Percentiles rank a stretch among this genome's conserved stretches.
These are phyloP conservation scores for Tetragnatha versicolor DNA, from an alignment of 1,140 invertebrate species.

Conservation along the genomic window DNA sequence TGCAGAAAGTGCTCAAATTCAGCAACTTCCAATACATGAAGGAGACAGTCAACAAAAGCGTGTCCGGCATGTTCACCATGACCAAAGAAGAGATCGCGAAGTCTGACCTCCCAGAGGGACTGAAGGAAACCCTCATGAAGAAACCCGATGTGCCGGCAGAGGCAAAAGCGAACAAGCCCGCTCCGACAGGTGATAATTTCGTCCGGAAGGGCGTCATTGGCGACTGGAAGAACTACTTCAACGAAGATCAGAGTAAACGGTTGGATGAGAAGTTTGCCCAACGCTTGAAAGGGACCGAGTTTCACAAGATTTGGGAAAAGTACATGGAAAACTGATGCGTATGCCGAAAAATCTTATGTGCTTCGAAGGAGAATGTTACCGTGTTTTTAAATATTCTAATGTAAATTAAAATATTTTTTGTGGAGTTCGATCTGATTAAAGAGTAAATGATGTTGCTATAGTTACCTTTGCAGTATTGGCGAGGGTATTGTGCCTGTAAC, in stretches of 20 bases:
- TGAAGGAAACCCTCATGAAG: background rate
- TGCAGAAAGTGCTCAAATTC: conserved; percentile 20
- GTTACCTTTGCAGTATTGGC: too few species aligned
- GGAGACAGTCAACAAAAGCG: background rate
- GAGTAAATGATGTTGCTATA: too few species aligned
- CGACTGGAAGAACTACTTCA: conserved; percentile 67
- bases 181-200: too few species aligned
- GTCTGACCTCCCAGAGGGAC: background rate
- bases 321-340: conserved; percentile 13
- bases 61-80: conserved; percentile 11
- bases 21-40: conserved; percentile 46
- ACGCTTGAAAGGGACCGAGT: conserved; percentile 20
- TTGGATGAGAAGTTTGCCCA: conserved; percentile 56
- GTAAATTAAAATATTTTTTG: too few species aligned
- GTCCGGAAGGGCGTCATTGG: conserved; percentile 65
- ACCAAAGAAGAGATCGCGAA: background rate
- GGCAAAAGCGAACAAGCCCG: too few species aligned
- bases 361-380: too few species aligned
- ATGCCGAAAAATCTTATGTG: too few species aligned
- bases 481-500: too few species aligned
- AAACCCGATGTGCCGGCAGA: too few species aligned
- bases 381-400: too few species aligned
- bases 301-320: conserved; percentile 24
- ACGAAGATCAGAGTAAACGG: conserved; percentile 63
- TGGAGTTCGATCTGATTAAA: too few species aligned